Percentiles rank a stretch among this genome's conserved stretches.
Conservation (phyloP, 1,140 invertebrate species). For the Lamellibrachia luymesi region DNA sequence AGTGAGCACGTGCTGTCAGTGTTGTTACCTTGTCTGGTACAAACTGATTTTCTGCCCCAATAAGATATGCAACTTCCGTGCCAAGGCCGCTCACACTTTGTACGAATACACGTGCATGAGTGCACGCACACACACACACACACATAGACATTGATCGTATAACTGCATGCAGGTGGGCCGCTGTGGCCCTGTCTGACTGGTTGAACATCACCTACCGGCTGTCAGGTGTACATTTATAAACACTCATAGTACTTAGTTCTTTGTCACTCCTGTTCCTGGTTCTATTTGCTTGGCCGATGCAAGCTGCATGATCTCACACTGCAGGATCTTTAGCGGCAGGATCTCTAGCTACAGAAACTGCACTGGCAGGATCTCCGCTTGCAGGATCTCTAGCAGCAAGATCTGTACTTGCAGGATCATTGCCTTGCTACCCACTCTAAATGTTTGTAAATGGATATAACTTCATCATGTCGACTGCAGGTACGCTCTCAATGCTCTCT, state of each 20-base stretch:
- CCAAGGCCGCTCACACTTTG: neutral
- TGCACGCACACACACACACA: neutral
- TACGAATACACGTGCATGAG: neutral
- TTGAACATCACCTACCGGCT: neutral
- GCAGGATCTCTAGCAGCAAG: too few species aligned
- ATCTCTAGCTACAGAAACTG: too few species aligned
- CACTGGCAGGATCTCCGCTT: neutral
- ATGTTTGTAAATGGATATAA: neutral
- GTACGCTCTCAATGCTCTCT: neutral
- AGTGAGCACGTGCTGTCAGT: neutral
- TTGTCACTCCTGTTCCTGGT: neutral
- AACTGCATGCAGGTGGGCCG: neutral
- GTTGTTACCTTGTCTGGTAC: neutral
- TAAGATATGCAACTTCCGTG: neutral
- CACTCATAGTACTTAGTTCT: neutral
- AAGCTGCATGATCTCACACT: neutral
- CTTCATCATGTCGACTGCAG: neutral
- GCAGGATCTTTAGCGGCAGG: neutral
- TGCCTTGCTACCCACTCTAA: neutral
- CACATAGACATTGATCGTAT: neutral
- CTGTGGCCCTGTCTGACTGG: neutral
- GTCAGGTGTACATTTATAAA: neutral
- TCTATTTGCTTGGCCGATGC: neutral
- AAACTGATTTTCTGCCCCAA: neutral
- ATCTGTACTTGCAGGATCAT: neutral